Conservation (phyloP, 2,888 invertebrate genomes). For the Mimachlamys varia region DNA sequence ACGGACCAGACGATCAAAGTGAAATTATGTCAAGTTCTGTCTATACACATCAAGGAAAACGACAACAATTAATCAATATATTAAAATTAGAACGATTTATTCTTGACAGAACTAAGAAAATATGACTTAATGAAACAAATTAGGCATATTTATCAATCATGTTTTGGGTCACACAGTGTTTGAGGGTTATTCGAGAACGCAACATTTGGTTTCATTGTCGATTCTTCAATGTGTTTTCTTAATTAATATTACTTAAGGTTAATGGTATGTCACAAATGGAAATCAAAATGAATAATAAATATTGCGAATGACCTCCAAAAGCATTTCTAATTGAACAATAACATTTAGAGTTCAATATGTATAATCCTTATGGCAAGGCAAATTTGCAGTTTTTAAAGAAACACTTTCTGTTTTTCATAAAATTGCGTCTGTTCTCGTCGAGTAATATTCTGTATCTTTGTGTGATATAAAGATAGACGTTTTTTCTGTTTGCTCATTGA, state of each 20-base stretch:
- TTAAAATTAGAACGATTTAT: not conserved
- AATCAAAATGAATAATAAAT: not conserved
- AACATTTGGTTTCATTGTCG: not conserved
- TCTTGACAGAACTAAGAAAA: not conserved
- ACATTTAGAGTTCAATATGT: no score
- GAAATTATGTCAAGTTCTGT: not conserved
- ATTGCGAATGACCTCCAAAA: not conserved
- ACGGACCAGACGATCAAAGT: not conserved
- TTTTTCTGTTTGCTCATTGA: no score
- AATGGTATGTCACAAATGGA: not conserved
- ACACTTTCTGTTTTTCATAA: no score
- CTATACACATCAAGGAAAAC: not conserved
- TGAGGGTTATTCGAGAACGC: not conserved
- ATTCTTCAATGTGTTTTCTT: not conserved
- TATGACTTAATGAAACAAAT: not conserved
- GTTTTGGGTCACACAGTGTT: not conserved
- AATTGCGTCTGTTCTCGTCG: no score
- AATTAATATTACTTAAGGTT: not conserved
- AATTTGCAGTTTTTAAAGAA: no score
- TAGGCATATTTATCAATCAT: not conserved
- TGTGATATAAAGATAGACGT: no score
- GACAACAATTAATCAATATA: not conserved
- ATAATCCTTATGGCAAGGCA: no score
- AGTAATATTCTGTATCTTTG: no score
- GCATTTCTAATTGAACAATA: no score